phyloP scores from a whole-genome alignment of 2,797 vertebrate species.

The Tangara arthus region DNA sequence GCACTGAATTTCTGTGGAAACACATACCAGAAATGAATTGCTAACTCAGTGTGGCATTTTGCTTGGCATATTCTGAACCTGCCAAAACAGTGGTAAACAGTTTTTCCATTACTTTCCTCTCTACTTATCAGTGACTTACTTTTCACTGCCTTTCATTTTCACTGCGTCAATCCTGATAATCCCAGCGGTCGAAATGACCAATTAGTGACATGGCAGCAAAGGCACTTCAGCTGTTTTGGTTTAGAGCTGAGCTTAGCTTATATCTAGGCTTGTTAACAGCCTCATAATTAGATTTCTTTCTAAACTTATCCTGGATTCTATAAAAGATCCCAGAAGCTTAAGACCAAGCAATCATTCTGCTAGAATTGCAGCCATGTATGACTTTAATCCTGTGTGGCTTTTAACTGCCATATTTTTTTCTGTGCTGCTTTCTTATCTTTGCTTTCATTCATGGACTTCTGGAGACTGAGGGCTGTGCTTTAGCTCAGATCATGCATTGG shows the following conservation, averaged over 20 bases:
- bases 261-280: conserved; percentile 55
- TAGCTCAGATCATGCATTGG: not conserved
- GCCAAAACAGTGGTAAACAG: not conserved
- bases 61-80: not conserved
- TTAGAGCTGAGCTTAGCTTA: conserved; percentile 30
- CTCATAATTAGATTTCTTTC: conserved; percentile 66
- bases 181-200: conserved; percentile 52
- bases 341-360: not conserved
- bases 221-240: conserved; percentile 10
- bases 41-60: not conserved
- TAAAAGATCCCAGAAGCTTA: conserved; percentile 31
- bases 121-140: conserved; percentile 44
- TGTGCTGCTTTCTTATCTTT: not conserved
- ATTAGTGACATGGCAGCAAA: conserved; percentile 55
- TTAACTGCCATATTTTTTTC: not conserved
- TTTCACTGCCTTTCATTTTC: conserved; percentile 56
- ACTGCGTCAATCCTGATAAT: conserved; percentile 46
- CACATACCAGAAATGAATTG: not conserved
- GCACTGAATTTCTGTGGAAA: not conserved
- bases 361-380: not conserved
- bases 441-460: not conserved
- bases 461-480: not conserved
- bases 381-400: not conserved
- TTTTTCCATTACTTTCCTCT: conserved; percentile 15
- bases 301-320: conserved; percentile 23